Evolutionary conservation across 92 coral and sea anemone species (phyloP), one percentile per base, ranked within the genome.

Genomic region (Epizoanthus scotinus): DNA sequence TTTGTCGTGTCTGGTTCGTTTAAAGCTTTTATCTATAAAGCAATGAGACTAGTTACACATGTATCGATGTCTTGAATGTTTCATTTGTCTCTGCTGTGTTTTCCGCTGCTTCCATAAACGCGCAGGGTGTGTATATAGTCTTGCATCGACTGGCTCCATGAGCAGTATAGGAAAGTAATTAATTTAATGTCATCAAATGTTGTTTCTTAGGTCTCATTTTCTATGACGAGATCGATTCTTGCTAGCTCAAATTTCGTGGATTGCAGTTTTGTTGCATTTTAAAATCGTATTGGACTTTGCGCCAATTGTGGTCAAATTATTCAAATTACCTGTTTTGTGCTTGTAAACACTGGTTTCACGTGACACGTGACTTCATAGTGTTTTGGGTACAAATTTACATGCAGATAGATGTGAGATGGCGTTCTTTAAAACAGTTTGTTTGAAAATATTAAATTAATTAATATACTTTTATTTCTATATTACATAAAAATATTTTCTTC

Each of bases 311-410:
- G 52, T 44, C 15, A 8, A n/a, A n/a, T n/a, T n/a, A 44, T 44
- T 44, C 75, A 47, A 19, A 8, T 29, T 17, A 73, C 79, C 79
- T 73, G 79, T 73, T 75, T 56, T 75, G 50, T 34, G 68, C 57
- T 75, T 75, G 68, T 75, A 75, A 75, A 75, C 81, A 59, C 38
- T 57, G 55, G 24, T 42, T 27, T 75, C 81, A 75, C 81, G 81
- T 75, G 67, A 75, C 63, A 0, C 21, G n/a, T n/a, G n/a, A n/a
- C n/a, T n/a, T n/a, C n/a, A n/a, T n/a, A n/a, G 15, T 52, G 53
- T 28, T 44, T 66, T 66, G 31, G 71, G 31, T 66, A 1, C 71
- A 66, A n/a, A 72, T 75, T 75, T 75, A 67, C 81, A 75, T 59
- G 65, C 61, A 38, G 63, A 36, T 57, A 38, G 63, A 36, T 57